Percentiles rank a stretch among this genome's conserved stretches.
Evolutionary conservation across 2,888 invertebrate genomes (phyloP).

Genomic region (Acanthosoma haemorrhoidale): DNA sequence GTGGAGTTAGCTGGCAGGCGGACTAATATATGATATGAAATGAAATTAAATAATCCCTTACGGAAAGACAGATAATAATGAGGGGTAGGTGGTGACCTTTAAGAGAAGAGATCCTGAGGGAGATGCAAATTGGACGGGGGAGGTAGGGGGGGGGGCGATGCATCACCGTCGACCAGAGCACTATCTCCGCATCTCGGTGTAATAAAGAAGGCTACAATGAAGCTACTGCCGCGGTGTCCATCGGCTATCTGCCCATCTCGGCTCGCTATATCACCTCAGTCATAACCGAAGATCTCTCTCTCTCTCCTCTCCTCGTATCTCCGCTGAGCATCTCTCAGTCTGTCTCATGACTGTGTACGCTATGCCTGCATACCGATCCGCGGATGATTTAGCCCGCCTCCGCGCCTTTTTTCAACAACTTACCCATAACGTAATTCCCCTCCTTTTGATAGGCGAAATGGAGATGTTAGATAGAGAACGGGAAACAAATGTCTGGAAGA

Average conservation of each 20-base stretch:
- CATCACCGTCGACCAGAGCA: neutral
- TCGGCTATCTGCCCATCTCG: slow-evolving; percentile 8
- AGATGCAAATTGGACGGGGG: slow-evolving; percentile 6
- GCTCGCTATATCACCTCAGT: slow-evolving; percentile 1
- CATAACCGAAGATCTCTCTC: slow-evolving; percentile 10
- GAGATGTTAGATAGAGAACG: neutral
- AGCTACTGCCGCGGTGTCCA: slow-evolving; percentile 27
- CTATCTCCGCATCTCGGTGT: slow-evolving; percentile 27
- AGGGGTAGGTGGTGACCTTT: slow-evolving; percentile 1
- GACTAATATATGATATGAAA: neutral
- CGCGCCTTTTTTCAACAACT: neutral
- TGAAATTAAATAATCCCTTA: neutral
- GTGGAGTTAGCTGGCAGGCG: no score
- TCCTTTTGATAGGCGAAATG: neutral
- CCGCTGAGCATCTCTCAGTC: neutral
- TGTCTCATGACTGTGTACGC: no score
- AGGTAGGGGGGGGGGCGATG: neutral
- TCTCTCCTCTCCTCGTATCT: neutral
- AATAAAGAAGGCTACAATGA: slow-evolving; percentile 33
- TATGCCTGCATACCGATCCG: neutral
- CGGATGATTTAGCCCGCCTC: neutral
- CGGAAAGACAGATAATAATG: neutral
- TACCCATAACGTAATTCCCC: neutral
- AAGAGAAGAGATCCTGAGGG: neutral
- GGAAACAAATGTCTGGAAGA: neutral